A percentile compares a stretch with the other conserved stretches of the same genome.
phyloP scores from a whole-genome alignment of 2,888 invertebrate species.

The Tetragnatha montana region DNA sequence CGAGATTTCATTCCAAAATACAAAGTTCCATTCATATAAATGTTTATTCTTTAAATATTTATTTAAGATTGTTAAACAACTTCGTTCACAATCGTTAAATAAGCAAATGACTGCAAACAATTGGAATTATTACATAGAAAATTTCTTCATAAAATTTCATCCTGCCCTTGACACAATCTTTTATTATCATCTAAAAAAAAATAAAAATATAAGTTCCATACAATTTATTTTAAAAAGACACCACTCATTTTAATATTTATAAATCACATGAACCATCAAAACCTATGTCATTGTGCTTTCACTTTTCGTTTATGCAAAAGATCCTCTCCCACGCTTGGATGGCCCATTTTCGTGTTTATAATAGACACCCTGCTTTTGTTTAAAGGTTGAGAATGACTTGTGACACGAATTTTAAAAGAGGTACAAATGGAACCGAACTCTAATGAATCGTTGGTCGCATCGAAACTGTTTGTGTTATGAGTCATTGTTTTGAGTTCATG shows the following conservation, averaged over 20 bases:
- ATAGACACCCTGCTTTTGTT: conserved; percentile 3
- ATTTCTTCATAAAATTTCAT: too few relatives aligned
- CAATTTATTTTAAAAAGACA: neutral
- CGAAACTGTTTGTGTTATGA: neutral
- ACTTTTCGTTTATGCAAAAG: neutral
- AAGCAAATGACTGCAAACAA: neutral
- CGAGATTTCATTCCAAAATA: too few relatives aligned
- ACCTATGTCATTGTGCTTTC: conserved; percentile 6
- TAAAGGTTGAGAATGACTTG: neutral
- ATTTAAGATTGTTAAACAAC: too few relatives aligned
- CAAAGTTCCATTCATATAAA: too few relatives aligned
- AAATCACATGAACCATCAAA: conserved; percentile 2
- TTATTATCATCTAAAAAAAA: neutral
- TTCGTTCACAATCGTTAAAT: too few relatives aligned
- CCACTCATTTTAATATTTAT: neutral
- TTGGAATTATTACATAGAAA: neutral
- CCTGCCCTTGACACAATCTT: neutral
- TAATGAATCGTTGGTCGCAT: neutral
- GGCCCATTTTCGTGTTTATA: conserved; percentile 15
- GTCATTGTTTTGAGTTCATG: neutral
- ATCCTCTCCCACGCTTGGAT: conserved; percentile 1
- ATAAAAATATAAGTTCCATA: neutral
- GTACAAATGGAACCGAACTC: neutral
- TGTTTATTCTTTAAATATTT: too few relatives aligned
- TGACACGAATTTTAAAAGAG: conserved; percentile 11